Conservation (phyloP, 2,888 invertebrate genomes). For the Chrysolina americana region DNA sequence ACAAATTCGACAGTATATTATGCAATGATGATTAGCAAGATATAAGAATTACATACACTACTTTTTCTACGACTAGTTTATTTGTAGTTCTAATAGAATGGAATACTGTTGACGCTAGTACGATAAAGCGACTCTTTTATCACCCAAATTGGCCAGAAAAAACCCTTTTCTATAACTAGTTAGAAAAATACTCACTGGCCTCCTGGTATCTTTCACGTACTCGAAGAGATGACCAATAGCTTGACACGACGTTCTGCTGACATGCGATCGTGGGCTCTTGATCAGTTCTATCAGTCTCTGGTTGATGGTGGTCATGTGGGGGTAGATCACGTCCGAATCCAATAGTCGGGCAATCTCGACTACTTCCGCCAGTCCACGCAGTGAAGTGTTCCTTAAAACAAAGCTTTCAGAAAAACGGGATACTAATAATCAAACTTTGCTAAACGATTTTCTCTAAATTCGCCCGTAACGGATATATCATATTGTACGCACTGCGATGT, state of each 20-base stretch:
- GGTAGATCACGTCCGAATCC: constrained; percentile 60
- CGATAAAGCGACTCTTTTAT: too few species aligned
- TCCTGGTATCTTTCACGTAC: constrained; percentile 66
- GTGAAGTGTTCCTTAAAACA: constrained; percentile 60
- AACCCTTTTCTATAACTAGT: background rate
- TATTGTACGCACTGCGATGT: too few species aligned
- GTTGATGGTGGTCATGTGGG: constrained; percentile 66
- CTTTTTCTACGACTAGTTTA: too few species aligned
- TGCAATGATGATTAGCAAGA: too few species aligned
- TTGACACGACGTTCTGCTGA: constrained; percentile 68
- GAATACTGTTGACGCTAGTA: too few species aligned
- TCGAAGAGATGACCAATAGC: constrained; percentile 68
- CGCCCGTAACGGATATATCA: too few species aligned
- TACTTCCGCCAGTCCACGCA: constrained; percentile 66
- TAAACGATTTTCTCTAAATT: too few species aligned
- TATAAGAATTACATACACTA: too few species aligned
- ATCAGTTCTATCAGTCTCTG: constrained; percentile 67
- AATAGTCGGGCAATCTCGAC: constrained; percentile 61
- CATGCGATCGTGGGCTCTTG: constrained; percentile 67
- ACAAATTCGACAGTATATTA: background rate
- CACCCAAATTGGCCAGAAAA: background rate
- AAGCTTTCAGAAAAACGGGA: background rate
- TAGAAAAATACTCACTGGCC: constrained; percentile 63
- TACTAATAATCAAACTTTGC: too few species aligned
- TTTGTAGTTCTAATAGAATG: too few species aligned